Percentiles rank a stretch among this genome's conserved stretches.
These are phyloP conservation scores for Eucriotettix oculatus DNA, from an alignment of 2,888 invertebrate species.

Conservation along the genomic window DNA sequence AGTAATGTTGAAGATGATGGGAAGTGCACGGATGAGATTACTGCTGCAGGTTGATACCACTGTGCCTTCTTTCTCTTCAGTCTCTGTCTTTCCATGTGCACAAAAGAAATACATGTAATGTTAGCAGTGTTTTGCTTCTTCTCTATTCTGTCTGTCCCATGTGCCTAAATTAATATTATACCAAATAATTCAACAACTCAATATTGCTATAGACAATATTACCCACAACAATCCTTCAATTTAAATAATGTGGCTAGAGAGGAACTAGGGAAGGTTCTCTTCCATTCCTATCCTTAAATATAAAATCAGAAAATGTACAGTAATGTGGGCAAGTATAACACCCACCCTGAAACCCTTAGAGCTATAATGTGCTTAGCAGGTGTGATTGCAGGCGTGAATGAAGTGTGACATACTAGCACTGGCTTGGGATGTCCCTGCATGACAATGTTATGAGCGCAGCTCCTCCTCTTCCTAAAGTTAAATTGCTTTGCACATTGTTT, in stretches of 20 bases:
- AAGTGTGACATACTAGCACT: background rate
- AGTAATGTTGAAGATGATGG: conserved; percentile 4
- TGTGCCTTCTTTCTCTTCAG: conserved; percentile 8
- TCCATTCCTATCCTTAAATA: too few species aligned
- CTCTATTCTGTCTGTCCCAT: conserved; percentile 8
- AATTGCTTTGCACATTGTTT: background rate
- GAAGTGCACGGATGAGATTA: conserved; percentile 1
- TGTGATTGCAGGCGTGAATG: conserved; percentile 3
- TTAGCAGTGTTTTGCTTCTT: conserved; percentile 5
- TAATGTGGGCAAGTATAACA: too few species aligned
- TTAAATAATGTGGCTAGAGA: too few species aligned
- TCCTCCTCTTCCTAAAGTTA: background rate
- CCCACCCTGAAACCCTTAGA: too few species aligned
- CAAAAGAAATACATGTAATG: too few species aligned
- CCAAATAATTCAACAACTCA: too few species aligned
- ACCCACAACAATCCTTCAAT: too few species aligned
- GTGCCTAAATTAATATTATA: background rate
- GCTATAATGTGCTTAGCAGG: background rate
- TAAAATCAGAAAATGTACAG: too few species aligned
- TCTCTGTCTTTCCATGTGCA: conserved; percentile 10
- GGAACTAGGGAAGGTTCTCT: too few species aligned
- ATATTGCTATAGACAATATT: too few species aligned
- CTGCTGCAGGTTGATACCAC: conserved; percentile 8
- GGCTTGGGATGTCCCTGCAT: conserved; percentile 3
- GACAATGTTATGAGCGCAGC: background rate